Evolutionary conservation across 1,140 invertebrate species (phyloP).

Genomic region (Tetragonula clypearis): DNA sequence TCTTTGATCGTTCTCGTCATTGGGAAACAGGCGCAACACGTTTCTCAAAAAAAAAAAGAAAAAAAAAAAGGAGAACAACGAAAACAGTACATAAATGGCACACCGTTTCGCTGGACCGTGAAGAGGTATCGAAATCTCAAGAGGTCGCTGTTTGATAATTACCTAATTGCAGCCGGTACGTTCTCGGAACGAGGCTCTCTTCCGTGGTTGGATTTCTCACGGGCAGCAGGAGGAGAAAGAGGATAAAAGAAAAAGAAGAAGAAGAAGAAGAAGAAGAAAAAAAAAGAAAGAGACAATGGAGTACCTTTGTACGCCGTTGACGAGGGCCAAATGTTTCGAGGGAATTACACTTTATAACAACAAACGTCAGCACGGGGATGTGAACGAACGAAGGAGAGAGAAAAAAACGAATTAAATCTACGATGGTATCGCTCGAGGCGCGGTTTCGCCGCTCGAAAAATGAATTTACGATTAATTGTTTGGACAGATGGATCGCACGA

Average conservation of each 20-base stretch:
- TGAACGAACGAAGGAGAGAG: not conserved
- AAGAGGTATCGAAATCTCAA: slow-evolving; percentile 47
- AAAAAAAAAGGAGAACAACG: not conserved
- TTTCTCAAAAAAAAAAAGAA: not conserved
- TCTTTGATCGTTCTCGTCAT: too few species aligned
- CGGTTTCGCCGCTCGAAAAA: slow-evolving; percentile 43
- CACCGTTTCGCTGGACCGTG: slow-evolving; percentile 11
- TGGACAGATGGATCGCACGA: not conserved
- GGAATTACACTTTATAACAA: slow-evolving; percentile 14
- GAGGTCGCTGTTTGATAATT: slow-evolving; percentile 40
- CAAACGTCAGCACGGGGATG: not conserved
- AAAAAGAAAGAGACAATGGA: slow-evolving; percentile 12
- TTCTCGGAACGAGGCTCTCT: slow-evolving; percentile 24
- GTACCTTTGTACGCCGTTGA: not conserved
- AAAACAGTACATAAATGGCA: not conserved
- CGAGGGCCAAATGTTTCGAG: slow-evolving; percentile 10
- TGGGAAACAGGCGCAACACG: too few species aligned
- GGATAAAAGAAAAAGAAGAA: too few species aligned
- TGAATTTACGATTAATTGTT: slow-evolving; percentile 61
- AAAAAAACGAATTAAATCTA: slow-evolving; percentile 46
- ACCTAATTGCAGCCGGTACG: slow-evolving; percentile 29
- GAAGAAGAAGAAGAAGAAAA: too few species aligned
- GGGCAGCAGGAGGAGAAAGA: not conserved
- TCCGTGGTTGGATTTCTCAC: slow-evolving; percentile 24
- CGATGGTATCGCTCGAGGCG: not conserved